A percentile compares a stretch with the other conserved stretches of the same genome.
Conservation (phyloP, 2,113 vertebrate genomes). For the Gila orcuttii region DNA sequence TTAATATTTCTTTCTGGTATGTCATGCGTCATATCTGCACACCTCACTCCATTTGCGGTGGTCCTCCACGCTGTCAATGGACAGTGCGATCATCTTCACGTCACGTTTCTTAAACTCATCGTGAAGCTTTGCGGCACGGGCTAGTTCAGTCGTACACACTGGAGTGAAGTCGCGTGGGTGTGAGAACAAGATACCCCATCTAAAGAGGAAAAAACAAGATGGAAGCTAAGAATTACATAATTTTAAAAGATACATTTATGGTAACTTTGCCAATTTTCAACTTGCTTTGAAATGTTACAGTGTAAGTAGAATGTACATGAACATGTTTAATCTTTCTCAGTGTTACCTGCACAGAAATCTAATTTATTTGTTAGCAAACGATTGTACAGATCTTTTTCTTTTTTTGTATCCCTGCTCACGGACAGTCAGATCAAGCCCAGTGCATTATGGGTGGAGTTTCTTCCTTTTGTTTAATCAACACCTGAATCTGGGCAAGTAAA, state of each 20-base stretch:
- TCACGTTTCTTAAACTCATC: slow-evolving; percentile 87
- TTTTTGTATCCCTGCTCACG: too few species aligned
- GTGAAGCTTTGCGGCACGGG: slow-evolving; percentile 80
- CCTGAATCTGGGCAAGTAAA: too few species aligned
- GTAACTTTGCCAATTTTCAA: not conserved
- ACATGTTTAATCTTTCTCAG: not conserved
- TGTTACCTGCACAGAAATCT: too few species aligned
- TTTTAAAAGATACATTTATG: not conserved
- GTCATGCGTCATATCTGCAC: not conserved
- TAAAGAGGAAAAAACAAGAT: slow-evolving; percentile 60
- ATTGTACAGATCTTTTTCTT: too few species aligned
- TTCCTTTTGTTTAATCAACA: not conserved
- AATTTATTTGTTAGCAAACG: too few species aligned
- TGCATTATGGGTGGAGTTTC: not conserved
- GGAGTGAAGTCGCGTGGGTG: slow-evolving; percentile 95
- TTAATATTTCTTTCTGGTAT: not conserved
- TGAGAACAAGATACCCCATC: slow-evolving; percentile 96
- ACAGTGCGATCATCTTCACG: slow-evolving; percentile 94
- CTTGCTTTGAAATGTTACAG: not conserved
- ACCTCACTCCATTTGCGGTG: slow-evolving; percentile 94
- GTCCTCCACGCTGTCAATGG: slow-evolving; percentile 90
- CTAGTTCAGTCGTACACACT: slow-evolving; percentile 95
- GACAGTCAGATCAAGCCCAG: not conserved
- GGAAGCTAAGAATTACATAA: not conserved
- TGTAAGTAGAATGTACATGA: not conserved